phyloP scores from a whole-genome alignment of 2,888 invertebrate species.

The Bedellia somnulentella region DNA sequence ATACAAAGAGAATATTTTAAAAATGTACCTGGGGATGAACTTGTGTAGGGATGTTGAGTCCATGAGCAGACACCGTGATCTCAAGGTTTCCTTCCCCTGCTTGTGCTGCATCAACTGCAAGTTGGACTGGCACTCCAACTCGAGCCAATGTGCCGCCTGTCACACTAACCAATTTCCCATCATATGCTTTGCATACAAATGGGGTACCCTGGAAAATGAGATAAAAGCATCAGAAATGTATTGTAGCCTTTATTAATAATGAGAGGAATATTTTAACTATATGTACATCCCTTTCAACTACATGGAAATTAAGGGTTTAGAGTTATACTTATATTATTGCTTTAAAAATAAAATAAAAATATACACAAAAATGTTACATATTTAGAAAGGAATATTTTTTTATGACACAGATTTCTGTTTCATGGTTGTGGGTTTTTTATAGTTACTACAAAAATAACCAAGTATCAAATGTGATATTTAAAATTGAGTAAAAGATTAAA shows the following conservation, averaged over 20 bases:
- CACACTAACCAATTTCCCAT: conserved; percentile 84
- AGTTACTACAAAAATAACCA: neutral
- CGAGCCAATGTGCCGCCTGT: conserved; percentile 70
- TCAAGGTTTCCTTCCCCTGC: conserved; percentile 97
- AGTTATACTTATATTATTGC: no score
- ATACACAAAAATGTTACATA: no score
- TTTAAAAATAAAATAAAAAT: no score
- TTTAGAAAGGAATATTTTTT: no score
- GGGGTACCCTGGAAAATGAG: conserved; percentile 70
- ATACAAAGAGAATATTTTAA: no score
- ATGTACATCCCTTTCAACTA: no score
- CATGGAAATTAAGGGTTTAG: no score
- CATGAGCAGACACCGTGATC: conserved; percentile 92
- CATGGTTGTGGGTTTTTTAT: neutral
- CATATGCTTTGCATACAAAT: conserved; percentile 89
- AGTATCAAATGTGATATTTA: neutral
- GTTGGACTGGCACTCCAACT: conserved; percentile 90
- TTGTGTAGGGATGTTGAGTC: conserved; percentile 93
- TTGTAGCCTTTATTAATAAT: no score
- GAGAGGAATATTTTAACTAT: no score
- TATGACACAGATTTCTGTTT: no score
- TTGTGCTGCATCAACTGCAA: conserved; percentile 93
- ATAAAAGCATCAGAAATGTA: no score
- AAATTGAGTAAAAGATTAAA: no score
- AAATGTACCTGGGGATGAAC: conserved; percentile 94